These are phyloP conservation scores for Pandion haliaetus DNA, from an alignment of 2,113 vertebrate species.

Conservation along the genomic window DNA sequence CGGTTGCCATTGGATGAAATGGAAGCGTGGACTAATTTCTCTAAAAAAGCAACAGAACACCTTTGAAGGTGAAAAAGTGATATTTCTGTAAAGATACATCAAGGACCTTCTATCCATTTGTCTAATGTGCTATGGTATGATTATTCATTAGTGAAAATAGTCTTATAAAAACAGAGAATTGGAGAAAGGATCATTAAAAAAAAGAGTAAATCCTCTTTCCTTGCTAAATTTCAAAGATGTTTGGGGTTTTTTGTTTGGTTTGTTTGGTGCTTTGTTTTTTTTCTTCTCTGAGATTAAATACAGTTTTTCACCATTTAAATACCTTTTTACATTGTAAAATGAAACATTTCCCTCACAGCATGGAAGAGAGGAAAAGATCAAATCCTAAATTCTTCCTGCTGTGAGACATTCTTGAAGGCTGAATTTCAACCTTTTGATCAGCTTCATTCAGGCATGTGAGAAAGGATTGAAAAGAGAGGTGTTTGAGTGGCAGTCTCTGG, in stretches of 20 bases:
- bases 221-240: background rate
- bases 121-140: background rate
- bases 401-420: constrained; percentile 9
- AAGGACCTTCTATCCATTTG: background rate
- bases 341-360: background rate
- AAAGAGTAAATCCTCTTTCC: background rate
- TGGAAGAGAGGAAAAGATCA: constrained; percentile 17
- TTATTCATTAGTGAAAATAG: background rate
- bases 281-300: background rate
- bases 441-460: background rate
- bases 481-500: background rate
- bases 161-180: background rate
- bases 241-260: background rate
- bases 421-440: constrained; percentile 18
- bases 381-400: background rate
- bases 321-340: background rate
- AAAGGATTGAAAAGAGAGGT: background rate
- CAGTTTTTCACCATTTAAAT: background rate
- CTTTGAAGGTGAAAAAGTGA: background rate
- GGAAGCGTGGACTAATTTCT: background rate
- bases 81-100: background rate
- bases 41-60: background rate
- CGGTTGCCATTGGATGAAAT: background rate
- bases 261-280: background rate
- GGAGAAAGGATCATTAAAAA: rapidly evolving